phyloP scores from a whole-genome alignment of 2,888 invertebrate species.

The Tetragonula carbonaria region DNA sequence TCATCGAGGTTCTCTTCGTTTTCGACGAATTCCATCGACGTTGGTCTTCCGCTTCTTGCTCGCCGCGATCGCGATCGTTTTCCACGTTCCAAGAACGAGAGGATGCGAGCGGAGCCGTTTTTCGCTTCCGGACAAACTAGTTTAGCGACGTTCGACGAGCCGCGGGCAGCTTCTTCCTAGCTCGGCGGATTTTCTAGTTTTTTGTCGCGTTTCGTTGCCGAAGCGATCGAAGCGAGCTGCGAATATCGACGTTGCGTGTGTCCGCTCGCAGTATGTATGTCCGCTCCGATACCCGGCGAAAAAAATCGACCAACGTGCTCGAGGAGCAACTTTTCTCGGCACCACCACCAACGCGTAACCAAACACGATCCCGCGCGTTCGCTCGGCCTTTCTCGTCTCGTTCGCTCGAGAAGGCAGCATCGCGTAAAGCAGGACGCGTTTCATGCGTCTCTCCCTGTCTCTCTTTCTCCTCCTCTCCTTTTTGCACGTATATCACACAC shows the following conservation, averaged over 20 bases:
- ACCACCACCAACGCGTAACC: neutral
- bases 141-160: slow-evolving; percentile 32
- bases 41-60: neutral
- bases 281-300: no score
- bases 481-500: no score
- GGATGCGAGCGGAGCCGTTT: slow-evolving; percentile 35
- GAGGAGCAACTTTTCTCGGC: neutral
- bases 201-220: neutral
- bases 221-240: neutral
- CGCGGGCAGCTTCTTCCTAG: neutral
- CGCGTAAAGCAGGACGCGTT: slow-evolving; percentile 1
- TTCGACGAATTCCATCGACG: slow-evolving; percentile 7
- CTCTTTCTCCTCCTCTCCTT: neutral
- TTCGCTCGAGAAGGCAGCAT: neutral
- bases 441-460: neutral
- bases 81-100: slow-evolving; percentile 28
- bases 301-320: neutral
- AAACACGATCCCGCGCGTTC: neutral
- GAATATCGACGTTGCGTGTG: no score
- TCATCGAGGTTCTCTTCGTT: neutral
- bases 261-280: no score
- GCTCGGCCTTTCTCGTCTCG: neutral
- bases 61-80: neutral
- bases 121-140: slow-evolving; percentile 57
- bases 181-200: slow-evolving; percentile 17